Base-by-base conservation (phyloP, 2,888 invertebrate species). In the Drosophila acutilabella region DNA sequence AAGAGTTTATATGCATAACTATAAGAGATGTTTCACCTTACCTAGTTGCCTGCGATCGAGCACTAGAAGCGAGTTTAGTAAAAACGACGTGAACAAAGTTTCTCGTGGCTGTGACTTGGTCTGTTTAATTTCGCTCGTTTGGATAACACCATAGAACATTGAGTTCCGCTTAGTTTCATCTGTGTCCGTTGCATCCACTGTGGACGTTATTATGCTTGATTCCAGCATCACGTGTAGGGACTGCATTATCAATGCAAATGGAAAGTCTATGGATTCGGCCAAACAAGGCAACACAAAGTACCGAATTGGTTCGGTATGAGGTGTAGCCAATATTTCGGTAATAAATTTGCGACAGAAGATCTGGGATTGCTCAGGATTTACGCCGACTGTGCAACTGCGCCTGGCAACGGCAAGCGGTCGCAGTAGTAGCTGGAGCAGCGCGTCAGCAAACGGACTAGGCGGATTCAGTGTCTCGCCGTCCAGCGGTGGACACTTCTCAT, bases 391-490 rank as follows among this genome's bases (percentile, higher is more conserved):
- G 36, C 1, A 13, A 13, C 36, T 33, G 10, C 79, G 78, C 10
- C 65, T 74, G 11, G 95, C 93, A 69, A 95, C 93, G 36, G 93
- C 93, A 60, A 98, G 93, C 0, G 98, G 97, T 75, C 96, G 94
- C 81, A 95, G 94, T 64, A 98, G 94, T 87, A 98, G 94, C 81
- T 96, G 95, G 62, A 97, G 92, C 2, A 97, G 93, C 70, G 96
- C 96, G 41, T 94, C 95, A 7, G 96, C 94, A 20, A 96, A 93
- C 1, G 95, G 95, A 30, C 96, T 96, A 0, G 96, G 96, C 26
- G 97, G 94, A 64, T 94, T 93, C 0, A 95, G 90, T 0, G 95
- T 95, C 26, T 94, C 94, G 45, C 96, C 96, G 78, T 95, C 94
- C 77, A 95, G 93, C 8, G 95, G 95, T 23, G 96, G 96, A 84